Percentiles rank a stretch among this genome's conserved stretches.
Conservation (phyloP, 2,888 invertebrate species). For the Doris montereyensis region DNA sequence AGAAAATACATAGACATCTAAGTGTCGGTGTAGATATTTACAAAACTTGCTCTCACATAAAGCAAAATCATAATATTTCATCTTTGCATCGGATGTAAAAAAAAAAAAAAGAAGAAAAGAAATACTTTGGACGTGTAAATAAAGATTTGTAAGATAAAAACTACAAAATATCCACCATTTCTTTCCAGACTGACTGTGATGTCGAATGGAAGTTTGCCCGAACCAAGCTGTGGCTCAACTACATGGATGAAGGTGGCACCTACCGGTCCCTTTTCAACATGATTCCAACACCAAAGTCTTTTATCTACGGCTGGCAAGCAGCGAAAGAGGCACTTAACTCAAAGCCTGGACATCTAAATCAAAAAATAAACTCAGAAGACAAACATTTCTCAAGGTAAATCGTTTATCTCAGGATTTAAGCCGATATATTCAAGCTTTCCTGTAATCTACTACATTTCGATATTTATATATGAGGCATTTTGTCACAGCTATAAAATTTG, state of each 20-base stretch:
- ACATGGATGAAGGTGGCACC: constrained; percentile 81
- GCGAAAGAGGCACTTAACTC: constrained; percentile 51
- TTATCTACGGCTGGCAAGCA: constrained; percentile 61
- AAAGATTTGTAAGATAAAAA: too few species aligned
- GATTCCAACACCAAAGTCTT: constrained; percentile 74
- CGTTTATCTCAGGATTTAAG: background rate
- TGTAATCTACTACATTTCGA: too few species aligned
- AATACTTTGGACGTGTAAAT: too few species aligned
- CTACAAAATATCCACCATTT: too few species aligned
- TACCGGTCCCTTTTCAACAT: constrained; percentile 82
- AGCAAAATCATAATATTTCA: too few species aligned
- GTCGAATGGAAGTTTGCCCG: constrained; percentile 85
- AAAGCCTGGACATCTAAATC: constrained; percentile 52
- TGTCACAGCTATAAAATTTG: too few species aligned
- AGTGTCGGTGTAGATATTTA: too few species aligned
- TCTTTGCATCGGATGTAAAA: too few species aligned
- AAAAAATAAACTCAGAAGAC: constrained; percentile 60
- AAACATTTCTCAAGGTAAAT: constrained; percentile 71
- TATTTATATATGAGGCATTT: too few species aligned
- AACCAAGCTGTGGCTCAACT: constrained; percentile 82
- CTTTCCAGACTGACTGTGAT: constrained; percentile 74
- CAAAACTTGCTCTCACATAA: too few species aligned
- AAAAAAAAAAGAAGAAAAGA: too few species aligned
- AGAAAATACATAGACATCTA: too few species aligned
- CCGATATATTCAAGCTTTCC: background rate